Evolutionary conservation across 2,797 vertebrate species (phyloP).

Genomic region (Lepus townsendii): DNA sequence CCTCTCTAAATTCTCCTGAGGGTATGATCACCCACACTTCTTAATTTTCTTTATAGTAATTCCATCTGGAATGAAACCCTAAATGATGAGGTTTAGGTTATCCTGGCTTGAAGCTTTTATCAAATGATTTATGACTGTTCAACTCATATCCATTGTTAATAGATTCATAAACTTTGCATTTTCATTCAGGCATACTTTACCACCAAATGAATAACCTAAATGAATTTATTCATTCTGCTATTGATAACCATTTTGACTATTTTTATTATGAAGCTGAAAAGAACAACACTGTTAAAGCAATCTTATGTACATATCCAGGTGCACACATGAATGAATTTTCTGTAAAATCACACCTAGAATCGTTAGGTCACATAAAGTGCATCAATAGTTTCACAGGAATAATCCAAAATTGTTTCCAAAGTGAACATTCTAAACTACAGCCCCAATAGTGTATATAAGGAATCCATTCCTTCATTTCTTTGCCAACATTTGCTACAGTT

Average conservation of each 20-base stretch:
- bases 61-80: neutral
- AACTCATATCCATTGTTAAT: neutral
- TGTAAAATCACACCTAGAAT: neutral
- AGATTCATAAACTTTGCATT: neutral
- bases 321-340: neutral
- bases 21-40: neutral
- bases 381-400: neutral
- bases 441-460: neutral
- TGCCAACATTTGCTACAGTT: neutral
- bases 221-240: neutral
- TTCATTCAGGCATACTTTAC: neutral
- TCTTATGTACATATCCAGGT: neutral
- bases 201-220: neutral
- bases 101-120: neutral
- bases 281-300: neutral
- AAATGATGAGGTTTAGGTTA: neutral
- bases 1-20: neutral
- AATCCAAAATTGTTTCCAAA: neutral
- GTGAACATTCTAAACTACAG: neutral
- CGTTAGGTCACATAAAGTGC: neutral
- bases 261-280: neutral
- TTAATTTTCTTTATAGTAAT: neutral
- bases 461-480: neutral
- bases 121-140: neutral
- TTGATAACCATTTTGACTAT: neutral